phyloP scores from a whole-genome alignment of 2,797 vertebrate species.

The Spatula clypeata region DNA sequence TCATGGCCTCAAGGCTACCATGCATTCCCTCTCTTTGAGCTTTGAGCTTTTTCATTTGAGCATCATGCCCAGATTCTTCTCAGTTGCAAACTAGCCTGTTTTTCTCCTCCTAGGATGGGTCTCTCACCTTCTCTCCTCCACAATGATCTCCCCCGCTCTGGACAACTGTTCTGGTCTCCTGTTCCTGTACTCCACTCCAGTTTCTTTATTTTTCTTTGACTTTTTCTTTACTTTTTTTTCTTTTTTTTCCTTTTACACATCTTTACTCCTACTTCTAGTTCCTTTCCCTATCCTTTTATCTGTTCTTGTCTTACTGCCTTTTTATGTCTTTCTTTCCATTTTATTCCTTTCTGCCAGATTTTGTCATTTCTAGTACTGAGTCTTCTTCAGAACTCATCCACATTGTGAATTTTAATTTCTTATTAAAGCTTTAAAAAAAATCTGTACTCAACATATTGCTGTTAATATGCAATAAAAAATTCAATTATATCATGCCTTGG shows the following conservation, averaged over 20 bases:
- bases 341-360: neutral
- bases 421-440: constrained; percentile 50
- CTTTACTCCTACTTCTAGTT: neutral
- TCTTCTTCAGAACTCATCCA: constrained; percentile 2
- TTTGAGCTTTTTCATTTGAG: neutral
- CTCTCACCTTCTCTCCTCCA: neutral
- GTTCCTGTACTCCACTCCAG: neutral
- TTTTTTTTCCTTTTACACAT: too few relatives aligned
- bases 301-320: neutral
- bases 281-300: neutral
- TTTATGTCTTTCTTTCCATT: neutral
- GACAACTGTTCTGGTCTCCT: neutral
- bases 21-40: neutral
- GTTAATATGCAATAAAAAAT: constrained; percentile 77
- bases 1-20: accelerated
- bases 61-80: neutral
- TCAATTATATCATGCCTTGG: constrained; percentile 60
- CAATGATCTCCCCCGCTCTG: neutral
- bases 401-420: constrained; percentile 39
- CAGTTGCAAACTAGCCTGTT: neutral
- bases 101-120: neutral
- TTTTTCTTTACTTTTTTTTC: too few relatives aligned
- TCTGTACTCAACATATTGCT: neutral
- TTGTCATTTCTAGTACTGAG: constrained; percentile 31
- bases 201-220: too few relatives aligned